Conservation (phyloP, 2,888 invertebrate genomes). For the Mylabris sibirica region DNA sequence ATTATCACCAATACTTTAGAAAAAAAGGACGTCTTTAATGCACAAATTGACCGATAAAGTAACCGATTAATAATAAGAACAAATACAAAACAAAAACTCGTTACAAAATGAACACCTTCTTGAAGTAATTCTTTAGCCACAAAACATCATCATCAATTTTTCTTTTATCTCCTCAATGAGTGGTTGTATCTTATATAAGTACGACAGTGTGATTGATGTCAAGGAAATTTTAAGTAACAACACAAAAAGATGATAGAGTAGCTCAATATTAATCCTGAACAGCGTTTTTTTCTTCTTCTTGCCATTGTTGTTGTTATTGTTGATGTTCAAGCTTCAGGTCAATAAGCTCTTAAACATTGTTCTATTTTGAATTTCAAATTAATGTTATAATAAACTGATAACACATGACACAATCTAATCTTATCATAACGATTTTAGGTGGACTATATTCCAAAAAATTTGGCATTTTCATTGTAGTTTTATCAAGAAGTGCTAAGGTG, state of each 20-base stretch:
- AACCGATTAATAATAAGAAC: too few relatives aligned
- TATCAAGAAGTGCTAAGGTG: background rate
- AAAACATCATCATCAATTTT: conserved; percentile 6
- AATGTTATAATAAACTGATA: background rate
- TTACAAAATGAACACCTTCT: background rate
- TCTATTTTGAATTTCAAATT: background rate
- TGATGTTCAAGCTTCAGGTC: background rate
- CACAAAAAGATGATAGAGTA: background rate
- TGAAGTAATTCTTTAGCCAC: background rate
- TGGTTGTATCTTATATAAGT: background rate
- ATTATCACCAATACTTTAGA: too few relatives aligned
- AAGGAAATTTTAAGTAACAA: conserved; percentile 1
- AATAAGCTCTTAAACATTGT: background rate
- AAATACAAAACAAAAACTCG: too few relatives aligned
- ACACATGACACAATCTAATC: background rate
- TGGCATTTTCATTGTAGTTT: background rate
- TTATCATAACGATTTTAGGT: background rate
- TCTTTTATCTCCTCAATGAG: background rate
- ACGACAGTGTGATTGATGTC: conserved; percentile 4
- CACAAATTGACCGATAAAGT: too few relatives aligned
- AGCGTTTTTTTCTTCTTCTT: background rate
- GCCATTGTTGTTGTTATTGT: background rate
- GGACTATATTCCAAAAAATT: background rate
- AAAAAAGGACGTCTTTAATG: too few relatives aligned
- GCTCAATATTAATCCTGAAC: background rate